Evolutionary conservation across 2,797 vertebrate genomes (phyloP).

Genomic region (Gila robusta): DNA sequence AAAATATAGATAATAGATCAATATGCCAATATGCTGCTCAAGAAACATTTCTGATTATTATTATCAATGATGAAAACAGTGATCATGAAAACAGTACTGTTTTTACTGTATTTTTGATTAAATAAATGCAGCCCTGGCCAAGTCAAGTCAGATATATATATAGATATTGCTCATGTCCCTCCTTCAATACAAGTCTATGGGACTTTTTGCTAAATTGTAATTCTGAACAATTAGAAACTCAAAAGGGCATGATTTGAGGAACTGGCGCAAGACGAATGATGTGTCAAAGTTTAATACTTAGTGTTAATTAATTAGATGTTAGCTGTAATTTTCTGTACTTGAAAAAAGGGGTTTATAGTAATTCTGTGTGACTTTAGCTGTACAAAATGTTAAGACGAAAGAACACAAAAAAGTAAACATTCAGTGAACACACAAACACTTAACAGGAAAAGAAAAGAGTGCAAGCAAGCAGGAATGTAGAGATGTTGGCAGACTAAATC

Average conservation of each 20-base stretch:
- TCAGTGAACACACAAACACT: slow-evolving; percentile 29
- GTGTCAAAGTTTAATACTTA: too few relatives aligned
- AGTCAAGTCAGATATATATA: neutral
- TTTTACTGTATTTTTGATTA: too few relatives aligned
- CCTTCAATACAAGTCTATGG: neutral
- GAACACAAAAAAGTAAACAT: neutral
- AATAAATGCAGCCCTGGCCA: neutral
- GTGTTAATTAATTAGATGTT: neutral
- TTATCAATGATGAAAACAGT: neutral
- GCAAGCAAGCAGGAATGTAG: slow-evolving; percentile 57
- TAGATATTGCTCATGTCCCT: neutral
- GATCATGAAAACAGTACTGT: neutral
- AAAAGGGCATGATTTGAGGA: neutral
- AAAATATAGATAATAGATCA: neutral
- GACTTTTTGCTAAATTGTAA: neutral
- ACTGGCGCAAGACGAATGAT: neutral
- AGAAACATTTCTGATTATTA: neutral
- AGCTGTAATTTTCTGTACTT: neutral
- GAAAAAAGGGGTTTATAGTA: neutral
- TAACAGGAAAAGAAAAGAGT: slow-evolving; percentile 31
- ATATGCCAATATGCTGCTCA: neutral
- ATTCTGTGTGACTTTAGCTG: neutral
- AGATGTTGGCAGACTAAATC: slow-evolving; percentile 55
- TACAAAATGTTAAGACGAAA: neutral
- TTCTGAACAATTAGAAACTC: neutral